Base-by-base conservation (phyloP, 2,113 vertebrate genomes). In the Chaetodon trifascialis region DNA sequence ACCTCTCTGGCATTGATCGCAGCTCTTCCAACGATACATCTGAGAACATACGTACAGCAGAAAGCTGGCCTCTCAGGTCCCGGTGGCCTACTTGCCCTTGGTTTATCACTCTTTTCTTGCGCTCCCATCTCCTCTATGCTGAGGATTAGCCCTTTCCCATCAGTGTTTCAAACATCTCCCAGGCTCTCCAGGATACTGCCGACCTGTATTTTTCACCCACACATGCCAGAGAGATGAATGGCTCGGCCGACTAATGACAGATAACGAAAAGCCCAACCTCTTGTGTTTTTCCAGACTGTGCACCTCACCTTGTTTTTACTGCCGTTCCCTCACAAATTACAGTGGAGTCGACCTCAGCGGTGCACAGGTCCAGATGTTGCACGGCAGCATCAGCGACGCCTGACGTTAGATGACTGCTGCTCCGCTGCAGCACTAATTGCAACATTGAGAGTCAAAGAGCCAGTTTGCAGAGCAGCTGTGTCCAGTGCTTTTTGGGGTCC, bases 301-400 rank as follows among this genome's bases (percentile, higher is more conserved):
- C 49, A 17, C 42, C 38, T 83, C 74, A 67, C 30, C 71, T 67
- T 52, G 47, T 62, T 59, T 82, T 80, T 77, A 76, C 71, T 59
- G 67, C 80, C 60, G 49, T 66, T 84, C 84, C 70, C 23, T 63
- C n/a, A 75, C 67, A 92, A 93, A 95, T 95, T 94, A 94, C 86
- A 93, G 94, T 80, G 86, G 58, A 70, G 78, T 47, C 34, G 16
- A 40, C 65, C 70, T 54, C 63, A 67, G 62, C 11, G 0, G n/a
- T 0, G 11, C 44, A 51, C 73, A 25, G 65, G 55, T 91, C 91
- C 94, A 94, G 94, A 93, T 95, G 94, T 94, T 91, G 71, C 52
- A 2, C 5, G 1, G 62, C 63, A 44, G 19, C 56, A 30, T 69
- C 72, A 44, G 55, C 59, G 19, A 76, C 68, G n/a, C n/a, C n/a